Evolutionary conservation across 2,113 vertebrate species (phyloP).

Genomic region (Pampusana beccarii): DNA sequence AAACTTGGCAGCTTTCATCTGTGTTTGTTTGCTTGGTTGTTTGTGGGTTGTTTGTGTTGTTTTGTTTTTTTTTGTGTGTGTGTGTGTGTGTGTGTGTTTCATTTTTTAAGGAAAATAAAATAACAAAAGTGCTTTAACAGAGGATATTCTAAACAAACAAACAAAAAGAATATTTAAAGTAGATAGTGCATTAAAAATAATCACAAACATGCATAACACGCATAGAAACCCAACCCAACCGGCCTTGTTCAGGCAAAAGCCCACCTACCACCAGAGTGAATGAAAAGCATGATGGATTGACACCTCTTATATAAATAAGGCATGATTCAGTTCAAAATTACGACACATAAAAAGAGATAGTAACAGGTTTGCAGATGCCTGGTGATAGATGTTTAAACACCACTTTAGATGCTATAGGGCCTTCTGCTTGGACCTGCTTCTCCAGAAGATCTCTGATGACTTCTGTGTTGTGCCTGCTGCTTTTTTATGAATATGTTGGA

Average conservation of each 20-base stretch:
- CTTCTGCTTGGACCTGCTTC: not conserved
- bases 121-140: not conserved
- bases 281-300: not conserved
- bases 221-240: not conserved
- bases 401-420: not conserved
- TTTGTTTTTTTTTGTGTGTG: too few species aligned
- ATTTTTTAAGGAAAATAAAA: not conserved
- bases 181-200: not conserved
- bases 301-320: not conserved
- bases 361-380: not conserved
- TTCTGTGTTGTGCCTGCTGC: not conserved
- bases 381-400: not conserved
- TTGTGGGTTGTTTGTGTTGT: too few species aligned
- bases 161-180: not conserved
- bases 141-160: not conserved
- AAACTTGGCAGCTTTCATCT: not conserved
- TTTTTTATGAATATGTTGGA: not conserved
- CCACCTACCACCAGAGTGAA: not conserved
- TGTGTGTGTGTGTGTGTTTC: too few species aligned
- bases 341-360: not conserved
- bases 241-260: not conserved
- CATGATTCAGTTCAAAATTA: not conserved
- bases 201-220: not conserved
- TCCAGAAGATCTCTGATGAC: not conserved
- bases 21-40: too few species aligned